A percentile compares a stretch with the other conserved stretches of the same genome.
Conservation (phyloP, 2,113 vertebrate species). For the Brachyistius frenatus region DNA sequence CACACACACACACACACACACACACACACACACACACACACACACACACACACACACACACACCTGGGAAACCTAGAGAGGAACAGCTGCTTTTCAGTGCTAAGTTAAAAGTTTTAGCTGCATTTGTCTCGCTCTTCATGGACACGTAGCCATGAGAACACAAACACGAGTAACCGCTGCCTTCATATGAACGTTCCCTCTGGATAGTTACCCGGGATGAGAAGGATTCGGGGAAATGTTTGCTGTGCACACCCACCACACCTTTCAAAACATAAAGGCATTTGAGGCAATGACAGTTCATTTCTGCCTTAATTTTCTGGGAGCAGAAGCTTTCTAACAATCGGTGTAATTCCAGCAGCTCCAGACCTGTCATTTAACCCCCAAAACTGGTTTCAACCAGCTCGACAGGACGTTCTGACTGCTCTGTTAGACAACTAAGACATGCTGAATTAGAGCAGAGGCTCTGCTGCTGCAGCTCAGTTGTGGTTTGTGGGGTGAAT, state of each 20-base stretch:
- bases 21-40: slow-evolving; percentile 16
- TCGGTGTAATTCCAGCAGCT: slow-evolving; percentile 67
- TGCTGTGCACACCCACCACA: neutral
- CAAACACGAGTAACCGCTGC: neutral
- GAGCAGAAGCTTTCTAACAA: slow-evolving; percentile 46
- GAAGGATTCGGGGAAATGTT: slow-evolving; percentile 7
- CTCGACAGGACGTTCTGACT: slow-evolving; percentile 61
- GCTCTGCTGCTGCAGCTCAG: slow-evolving; percentile 8
- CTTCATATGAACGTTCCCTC: neutral
- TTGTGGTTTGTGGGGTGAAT: neutral
- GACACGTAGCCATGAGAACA: slow-evolving; percentile 38
- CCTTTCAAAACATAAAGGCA: slow-evolving; percentile 17
- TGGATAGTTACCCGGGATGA: neutral
- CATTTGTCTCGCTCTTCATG: slow-evolving; percentile 1
- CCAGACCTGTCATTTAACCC: slow-evolving; percentile 68
- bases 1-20: slow-evolving; percentile 37
- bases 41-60: slow-evolving; percentile 30
- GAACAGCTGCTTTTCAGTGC: slow-evolving; percentile 62
- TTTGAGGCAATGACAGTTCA: slow-evolving; percentile 44
- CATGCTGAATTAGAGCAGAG: slow-evolving; percentile 5
- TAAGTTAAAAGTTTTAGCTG: slow-evolving; percentile 28
- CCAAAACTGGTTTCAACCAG: slow-evolving; percentile 70
- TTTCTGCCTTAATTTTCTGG: slow-evolving; percentile 45
- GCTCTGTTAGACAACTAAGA: slow-evolving; percentile 8
- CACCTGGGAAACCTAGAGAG: slow-evolving; percentile 30